A percentile compares a stretch with the other conserved stretches of the same genome.
Evolutionary conservation across 2,113 vertebrate genomes (phyloP).

Genomic region (Rhinopomastus cyanomelas): DNA sequence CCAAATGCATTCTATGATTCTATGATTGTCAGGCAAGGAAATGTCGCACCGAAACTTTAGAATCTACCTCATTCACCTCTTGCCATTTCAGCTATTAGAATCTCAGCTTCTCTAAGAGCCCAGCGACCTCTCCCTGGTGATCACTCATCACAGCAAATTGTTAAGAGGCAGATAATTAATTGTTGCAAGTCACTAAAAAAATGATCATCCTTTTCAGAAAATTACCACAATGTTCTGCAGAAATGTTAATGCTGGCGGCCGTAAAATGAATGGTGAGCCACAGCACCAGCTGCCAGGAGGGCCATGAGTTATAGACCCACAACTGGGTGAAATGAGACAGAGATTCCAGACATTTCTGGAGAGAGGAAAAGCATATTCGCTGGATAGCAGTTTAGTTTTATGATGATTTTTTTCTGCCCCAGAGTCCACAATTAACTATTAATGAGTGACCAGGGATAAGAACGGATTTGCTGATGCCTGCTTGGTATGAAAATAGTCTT

Average conservation of each 20-base stretch:
- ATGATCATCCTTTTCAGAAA: conserved; percentile 68
- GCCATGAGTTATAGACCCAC: conserved; percentile 51
- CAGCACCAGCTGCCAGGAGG: conserved; percentile 46
- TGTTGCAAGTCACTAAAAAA: conserved; percentile 72
- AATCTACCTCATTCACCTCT: background rate
- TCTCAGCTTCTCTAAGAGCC: background rate
- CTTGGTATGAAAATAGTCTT: background rate
- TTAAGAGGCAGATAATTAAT: conserved; percentile 66
- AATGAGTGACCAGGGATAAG: background rate
- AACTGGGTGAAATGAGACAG: background rate
- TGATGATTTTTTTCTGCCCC: conserved; percentile 23
- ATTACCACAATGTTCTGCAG: conserved; percentile 70
- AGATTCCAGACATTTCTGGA: conserved; percentile 26
- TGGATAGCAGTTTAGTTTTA: conserved; percentile 22
- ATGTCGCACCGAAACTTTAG: background rate
- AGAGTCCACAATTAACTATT: background rate
- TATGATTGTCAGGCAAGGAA: background rate
- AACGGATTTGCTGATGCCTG: background rate
- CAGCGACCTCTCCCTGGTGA: background rate
- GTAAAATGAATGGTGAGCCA: conserved; percentile 65
- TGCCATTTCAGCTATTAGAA: background rate
- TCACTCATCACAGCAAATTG: conserved; percentile 42
- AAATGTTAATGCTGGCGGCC: conserved; percentile 64
- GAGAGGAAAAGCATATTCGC: conserved; percentile 35
- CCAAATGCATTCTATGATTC: background rate